Evolutionary conservation across 2,113 vertebrate species (phyloP), one percentile per base, ranked within the genome.

Genomic region (Hippocampus abdominalis): DNA sequence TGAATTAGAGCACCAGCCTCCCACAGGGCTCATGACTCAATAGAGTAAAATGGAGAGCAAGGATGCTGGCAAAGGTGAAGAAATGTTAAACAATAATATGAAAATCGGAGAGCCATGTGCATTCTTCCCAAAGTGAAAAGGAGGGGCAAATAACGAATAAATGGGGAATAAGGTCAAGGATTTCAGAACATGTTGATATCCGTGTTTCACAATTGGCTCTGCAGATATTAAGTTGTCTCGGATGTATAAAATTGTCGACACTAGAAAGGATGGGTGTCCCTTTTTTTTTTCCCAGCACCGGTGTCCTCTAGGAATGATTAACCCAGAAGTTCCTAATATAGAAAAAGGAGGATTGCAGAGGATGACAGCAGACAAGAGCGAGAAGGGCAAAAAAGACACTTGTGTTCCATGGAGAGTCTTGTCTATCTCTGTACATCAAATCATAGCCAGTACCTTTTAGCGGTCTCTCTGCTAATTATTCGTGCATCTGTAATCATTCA

Each of bases 231-330:
- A 81, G 80, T 66, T 44, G 69, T 68, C 74, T 78, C 79, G 85
- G 79, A 86, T 82, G 74, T 84, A 70, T 82, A 72, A 65, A 73
- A 80, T 78, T 80, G 78, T 64, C 59, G 75, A 81, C 79, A 70
- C 67, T 64, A 81, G 11, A 56, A 56, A 68, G 29, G 32, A 68
- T 54, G 80, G 53, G 81, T 85, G 82, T 81, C 80, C 83, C 70
- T 79, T 74, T 84, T 73, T 69, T 36, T 36, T 36, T 36, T 3
- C 29, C 32, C 32, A 64, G 68, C 71, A 57, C 77, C 65, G 65
- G 69, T 77, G 82, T 91, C 91, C 90, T 92, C 79, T 81, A 89
- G 89, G 89, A 91, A 89, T 89, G 89, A 91, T 91, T 91, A 91
- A 87, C 86, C 86, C 83, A 89, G 85, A 89, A 90, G 84, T 84